phyloP scores from a whole-genome alignment of 2,113 vertebrate genomes.

The Bos indicus region DNA sequence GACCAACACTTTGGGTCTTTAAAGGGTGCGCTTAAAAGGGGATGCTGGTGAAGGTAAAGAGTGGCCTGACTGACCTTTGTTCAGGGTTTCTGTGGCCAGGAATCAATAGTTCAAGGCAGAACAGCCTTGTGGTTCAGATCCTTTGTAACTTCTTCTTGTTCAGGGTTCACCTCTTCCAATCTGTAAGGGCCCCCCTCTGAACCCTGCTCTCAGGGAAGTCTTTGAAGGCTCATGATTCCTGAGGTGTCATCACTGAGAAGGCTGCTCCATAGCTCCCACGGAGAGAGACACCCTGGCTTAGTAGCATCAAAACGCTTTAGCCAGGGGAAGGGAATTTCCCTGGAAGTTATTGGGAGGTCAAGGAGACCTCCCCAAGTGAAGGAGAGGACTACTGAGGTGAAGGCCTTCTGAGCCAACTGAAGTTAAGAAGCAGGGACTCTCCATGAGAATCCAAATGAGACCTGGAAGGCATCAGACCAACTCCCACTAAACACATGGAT shows the following conservation, averaged over 20 bases:
- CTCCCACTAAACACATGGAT: rapidly evolving
- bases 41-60: background rate
- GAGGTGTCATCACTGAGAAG: background rate
- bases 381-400: background rate
- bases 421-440: background rate
- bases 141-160: background rate
- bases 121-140: background rate
- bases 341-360: background rate
- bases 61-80: background rate
- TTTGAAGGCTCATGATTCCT: background rate
- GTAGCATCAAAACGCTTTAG: background rate
- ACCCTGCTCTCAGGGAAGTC: background rate
- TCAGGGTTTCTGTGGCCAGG: background rate
- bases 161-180: background rate
- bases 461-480: background rate
- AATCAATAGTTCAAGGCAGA: background rate
- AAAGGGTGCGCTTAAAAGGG: background rate
- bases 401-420: background rate
- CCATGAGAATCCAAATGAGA: background rate
- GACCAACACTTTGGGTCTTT: background rate
- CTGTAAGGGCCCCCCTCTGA: background rate
- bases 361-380: background rate
- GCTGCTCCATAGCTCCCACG: background rate
- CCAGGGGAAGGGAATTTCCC: background rate
- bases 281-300: background rate